Evolutionary conservation across 1,140 invertebrate genomes (phyloP), one percentile per base, ranked within the genome.

Genomic region (Diachasmimorpha longicaudata): DNA sequence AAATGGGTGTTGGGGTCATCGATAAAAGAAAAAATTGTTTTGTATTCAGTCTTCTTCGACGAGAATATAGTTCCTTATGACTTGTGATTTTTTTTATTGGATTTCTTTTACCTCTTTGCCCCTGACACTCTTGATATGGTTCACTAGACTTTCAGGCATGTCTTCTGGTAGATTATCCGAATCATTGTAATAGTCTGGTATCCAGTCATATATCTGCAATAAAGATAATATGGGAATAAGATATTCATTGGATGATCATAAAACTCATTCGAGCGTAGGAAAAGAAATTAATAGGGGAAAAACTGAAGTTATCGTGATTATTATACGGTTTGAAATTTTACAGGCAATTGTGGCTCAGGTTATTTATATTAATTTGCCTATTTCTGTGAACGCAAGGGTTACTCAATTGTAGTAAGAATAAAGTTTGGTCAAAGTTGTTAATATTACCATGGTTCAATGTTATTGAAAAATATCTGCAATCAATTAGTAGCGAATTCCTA

Each of bases 181-280:
- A 70, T 92, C 88, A 70, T 94, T 93, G 79, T 93, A 95, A 80
- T 91, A 94, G 6, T 95, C 90, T 0, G 95, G 95, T 72, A 89
- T 80, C 94, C 95, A 97, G 77, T 92, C 92, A 74, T 88, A 92
- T 85, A 93, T 92, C 90, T 91, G 76, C 37, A 81, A 86, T 69
- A 19, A 21, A 46, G 72, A 46, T 46, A 70, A 14, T 36, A 52
- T 21, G 31, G 6, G 31, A 16, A 63, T 55, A 25, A 0, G 58
- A 42, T 52, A 68, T 2, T 73, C 4, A 44, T 16, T 52, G 14
- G 3, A 36, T n/a, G 48, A 52, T 13, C 48, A 42, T 10, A 39
- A 39, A 4, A 39, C 10, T 39, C 10, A 11, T 42, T 9, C 2
- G 31, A 3, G 31, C 31, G 6, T 31, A 31, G 31, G 31, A 4